Evolutionary conservation across 2,888 invertebrate genomes (phyloP).

Genomic region (Caenorhabditis parvicauda): DNA sequence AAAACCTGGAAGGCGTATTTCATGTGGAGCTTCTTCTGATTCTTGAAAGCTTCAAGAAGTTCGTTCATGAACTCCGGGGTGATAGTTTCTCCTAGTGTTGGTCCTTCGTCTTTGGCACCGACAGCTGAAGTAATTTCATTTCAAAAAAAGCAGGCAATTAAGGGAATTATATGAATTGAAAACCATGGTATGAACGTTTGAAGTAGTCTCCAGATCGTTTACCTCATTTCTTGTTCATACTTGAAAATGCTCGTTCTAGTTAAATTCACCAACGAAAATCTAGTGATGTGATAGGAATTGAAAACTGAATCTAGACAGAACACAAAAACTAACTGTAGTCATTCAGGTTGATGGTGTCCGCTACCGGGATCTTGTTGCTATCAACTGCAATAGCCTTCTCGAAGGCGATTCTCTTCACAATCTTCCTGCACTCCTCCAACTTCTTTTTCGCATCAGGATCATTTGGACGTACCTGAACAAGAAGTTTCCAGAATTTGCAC

Average conservation of each 20-base stretch:
- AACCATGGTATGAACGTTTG: no score
- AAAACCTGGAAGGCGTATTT: slow-evolving; percentile 91
- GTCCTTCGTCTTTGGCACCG: slow-evolving; percentile 90
- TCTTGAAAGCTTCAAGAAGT: slow-evolving; percentile 83
- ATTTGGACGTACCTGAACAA: slow-evolving; percentile 84
- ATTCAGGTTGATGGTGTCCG: slow-evolving; percentile 80
- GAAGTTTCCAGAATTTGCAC: background rate
- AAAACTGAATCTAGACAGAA: background rate
- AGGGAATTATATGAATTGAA: no score
- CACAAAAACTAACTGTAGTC: slow-evolving; percentile 50
- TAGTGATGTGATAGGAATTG: background rate
- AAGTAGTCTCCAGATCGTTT: no score
- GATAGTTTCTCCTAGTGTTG: slow-evolving; percentile 77
- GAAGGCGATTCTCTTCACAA: slow-evolving; percentile 89
- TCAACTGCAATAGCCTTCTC: slow-evolving; percentile 94
- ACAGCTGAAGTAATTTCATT: slow-evolving; percentile 71
- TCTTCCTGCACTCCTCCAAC: slow-evolving; percentile 89
- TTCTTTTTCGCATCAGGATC: slow-evolving; percentile 91
- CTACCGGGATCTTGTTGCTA: slow-evolving; percentile 80
- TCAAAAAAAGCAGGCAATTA: background rate
- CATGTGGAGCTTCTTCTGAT: slow-evolving; percentile 87
- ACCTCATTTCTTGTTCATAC: no score
- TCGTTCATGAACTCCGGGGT: slow-evolving; percentile 84
- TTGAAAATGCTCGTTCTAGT: no score
- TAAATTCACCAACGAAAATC: background rate